Base-by-base conservation (phyloP, 2,113 vertebrate genomes). In the Corapipo altera region DNA sequence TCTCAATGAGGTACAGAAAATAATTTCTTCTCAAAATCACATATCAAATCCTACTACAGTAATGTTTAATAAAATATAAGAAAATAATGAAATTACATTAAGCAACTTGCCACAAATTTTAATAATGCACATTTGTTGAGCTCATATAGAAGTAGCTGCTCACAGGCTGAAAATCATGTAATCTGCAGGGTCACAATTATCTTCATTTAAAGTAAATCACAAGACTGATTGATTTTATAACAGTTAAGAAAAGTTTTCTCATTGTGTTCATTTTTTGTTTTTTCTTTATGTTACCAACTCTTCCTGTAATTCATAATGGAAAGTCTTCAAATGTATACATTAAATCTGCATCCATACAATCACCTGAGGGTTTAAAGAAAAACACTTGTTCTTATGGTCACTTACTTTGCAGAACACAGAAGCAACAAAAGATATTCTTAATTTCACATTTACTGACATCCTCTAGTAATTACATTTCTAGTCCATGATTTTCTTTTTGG, bases 201-300 rank as follows among this genome's bases (percentile, higher is more conserved):
- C 91, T 48, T 44, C 14, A 35, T 39, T 80, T 70, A 33, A 66
- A 86, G 20, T 8, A 70, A 87, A 72, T 61, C 1, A 16, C 16
- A 69, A 69, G 11, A 59, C 14, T 28, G 18, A 19, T 37, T 87
- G 19, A 35, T 73, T 91, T 89, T 57, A 39, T 58, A 24, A 78
- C 18, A 28, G 11, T 16, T 20, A 35, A 82, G 21, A 46, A 67
- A 83, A 69, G 3, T 1, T 70, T 66, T 76, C 52, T 75, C 7
- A 28, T 59, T 0, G 0, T 64, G 22, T n/a, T 23, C 1, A 10
- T 48, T 89, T 83, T 52, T 18, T 19, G 15, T 12, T 5, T 72
- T 58, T 80, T 8, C 13, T 2, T 0, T 54, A 57, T 39, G 17
- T 54, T 77, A 54, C 18, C 15, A 58, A 9, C 2, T 77, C 12